Evolutionary conservation across 2,888 invertebrate genomes (phyloP), one percentile per base, ranked within the genome.

Genomic region (Cephus spinipes): DNA sequence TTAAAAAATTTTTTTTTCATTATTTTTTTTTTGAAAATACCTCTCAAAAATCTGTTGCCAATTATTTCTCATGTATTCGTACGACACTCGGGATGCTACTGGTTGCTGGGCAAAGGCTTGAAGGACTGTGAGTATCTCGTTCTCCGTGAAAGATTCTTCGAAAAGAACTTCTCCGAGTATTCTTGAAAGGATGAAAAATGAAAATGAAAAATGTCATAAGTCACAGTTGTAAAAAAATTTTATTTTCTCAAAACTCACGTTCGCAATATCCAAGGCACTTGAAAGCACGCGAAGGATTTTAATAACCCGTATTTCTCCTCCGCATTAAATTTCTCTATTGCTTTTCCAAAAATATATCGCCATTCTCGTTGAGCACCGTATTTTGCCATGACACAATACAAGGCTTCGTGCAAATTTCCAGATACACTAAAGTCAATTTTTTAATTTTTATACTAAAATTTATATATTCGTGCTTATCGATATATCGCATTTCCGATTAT

Each of bases 211-310:
- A 35, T 35, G 12, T 0, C 30, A 71, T 32, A 11, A n/a, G 71
- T 32, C 9, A 15, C 0, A 1, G 1, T 23, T 35, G 76, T 55
- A 12, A 75, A 34, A 36, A 11, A 74, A 35, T 33, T n/a, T 3
- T 3, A 78, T 30, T 75, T 30, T 75, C 4, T 76, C 11, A 73
- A 73, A 71, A 85, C 87, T 89, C 78, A 90, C 90, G 87, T 82
- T 78, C 90, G 88, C 35, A 90, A 79, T 76, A 90, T 86, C 87
- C 89, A 88, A 1, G 89, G 86, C 12, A 85, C 84, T 79, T 90
- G 87, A 77, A 90, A 90, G 75, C 90, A 90, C 12, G 88, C 87
- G 40, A 89, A 82, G n/a, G 89, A 86, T 6, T 87, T 87, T n/a
- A 90, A 78, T 36, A 90, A 77, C 55, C 85, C 85, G 76, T 86